Evolutionary conservation across 2,888 invertebrate species (phyloP).

Genomic region (Heteropelma amictum): DNA sequence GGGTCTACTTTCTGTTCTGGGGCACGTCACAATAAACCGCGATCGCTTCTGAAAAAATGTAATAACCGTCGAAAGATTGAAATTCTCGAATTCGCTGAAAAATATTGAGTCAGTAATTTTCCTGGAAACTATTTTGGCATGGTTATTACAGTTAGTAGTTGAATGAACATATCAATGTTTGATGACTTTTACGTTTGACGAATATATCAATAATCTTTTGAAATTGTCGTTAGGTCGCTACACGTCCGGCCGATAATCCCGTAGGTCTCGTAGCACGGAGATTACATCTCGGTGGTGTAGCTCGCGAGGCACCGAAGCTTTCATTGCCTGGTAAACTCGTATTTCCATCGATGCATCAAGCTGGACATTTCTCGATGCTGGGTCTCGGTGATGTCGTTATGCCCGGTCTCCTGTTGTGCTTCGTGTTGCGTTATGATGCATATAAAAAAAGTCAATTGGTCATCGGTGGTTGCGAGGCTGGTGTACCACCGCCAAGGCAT

Average conservation of each 20-base stretch:
- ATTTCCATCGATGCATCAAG: slow-evolving; percentile 97
- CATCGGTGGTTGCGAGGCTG: slow-evolving; percentile 80
- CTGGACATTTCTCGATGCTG: slow-evolving; percentile 98
- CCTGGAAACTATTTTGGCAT: too few relatives aligned
- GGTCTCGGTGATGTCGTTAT: slow-evolving; percentile 93
- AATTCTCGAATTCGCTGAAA: too few relatives aligned
- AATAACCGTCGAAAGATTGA: too few relatives aligned
- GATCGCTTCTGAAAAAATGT: too few relatives aligned
- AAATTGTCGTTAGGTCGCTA: slow-evolving; percentile 81
- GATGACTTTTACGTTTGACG: background rate
- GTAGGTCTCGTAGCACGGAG: slow-evolving; percentile 96
- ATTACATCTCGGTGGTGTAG: slow-evolving; percentile 93
- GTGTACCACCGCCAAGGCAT: slow-evolving; percentile 80
- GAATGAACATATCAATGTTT: background rate
- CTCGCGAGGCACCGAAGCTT: slow-evolving; percentile 95
- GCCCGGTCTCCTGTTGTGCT: slow-evolving; percentile 96
- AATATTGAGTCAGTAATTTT: too few relatives aligned
- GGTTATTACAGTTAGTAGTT: background rate
- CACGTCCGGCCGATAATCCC: slow-evolving; percentile 93
- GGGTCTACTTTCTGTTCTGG: too few relatives aligned
- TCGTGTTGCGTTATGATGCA: slow-evolving; percentile 97
- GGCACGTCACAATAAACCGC: too few relatives aligned
- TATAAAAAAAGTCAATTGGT: slow-evolving; percentile 94
- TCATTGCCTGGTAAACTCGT: slow-evolving; percentile 98
- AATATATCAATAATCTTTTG: background rate